Base-by-base conservation (phyloP, 2,797 vertebrate genomes). In the Pterois miles region DNA sequence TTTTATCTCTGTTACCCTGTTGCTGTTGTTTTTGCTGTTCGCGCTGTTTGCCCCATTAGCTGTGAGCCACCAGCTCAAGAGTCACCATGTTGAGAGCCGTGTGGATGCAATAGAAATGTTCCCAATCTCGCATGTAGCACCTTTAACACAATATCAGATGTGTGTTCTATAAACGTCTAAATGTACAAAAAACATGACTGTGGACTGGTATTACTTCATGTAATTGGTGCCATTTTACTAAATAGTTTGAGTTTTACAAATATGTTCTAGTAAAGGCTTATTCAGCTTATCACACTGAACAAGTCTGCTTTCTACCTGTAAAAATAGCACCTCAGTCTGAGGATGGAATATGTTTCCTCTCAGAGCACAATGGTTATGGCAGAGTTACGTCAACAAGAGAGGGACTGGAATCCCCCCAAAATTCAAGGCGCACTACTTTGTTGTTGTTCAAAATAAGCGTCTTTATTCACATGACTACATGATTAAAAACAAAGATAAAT, bases 361-460 rank as follows among this genome's bases (percentile, higher is more conserved):
- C 54, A 9, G 68, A 65, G 64, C 65, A 86, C 86, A 91, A 86
- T 88, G 67, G 82, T 13, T 63, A 43, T 69, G 46, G 73, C 68
- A 29, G 50, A 74, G 64, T 74, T 71, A 70, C 65, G 73, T 82
- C 82, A 89, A 81, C 82, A 74, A 63, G 31, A 82, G 64, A 56
- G 31, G 1, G 18, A 50, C 40, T 58, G 89, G 82, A 89, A 86
- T 86, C 78, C 65, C 71, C 83, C 80, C 52, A 78, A 81, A 89
- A 75, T 72, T 65, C 69, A 82, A 53, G 23, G 20, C 23, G 0
- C 10, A 53, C 12, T 12, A 53, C 74, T 70, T 69, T 63, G 54
- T 65, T 64, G 46, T 62, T 20, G 11, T 72, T 70, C 8, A 65
- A 46, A 59, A 71, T n/a, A 71, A 65, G 27, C 3, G 0, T 52